Evolutionary conservation across 2,113 vertebrate species (phyloP).

Genomic region (Himantopus leucocephalus): DNA sequence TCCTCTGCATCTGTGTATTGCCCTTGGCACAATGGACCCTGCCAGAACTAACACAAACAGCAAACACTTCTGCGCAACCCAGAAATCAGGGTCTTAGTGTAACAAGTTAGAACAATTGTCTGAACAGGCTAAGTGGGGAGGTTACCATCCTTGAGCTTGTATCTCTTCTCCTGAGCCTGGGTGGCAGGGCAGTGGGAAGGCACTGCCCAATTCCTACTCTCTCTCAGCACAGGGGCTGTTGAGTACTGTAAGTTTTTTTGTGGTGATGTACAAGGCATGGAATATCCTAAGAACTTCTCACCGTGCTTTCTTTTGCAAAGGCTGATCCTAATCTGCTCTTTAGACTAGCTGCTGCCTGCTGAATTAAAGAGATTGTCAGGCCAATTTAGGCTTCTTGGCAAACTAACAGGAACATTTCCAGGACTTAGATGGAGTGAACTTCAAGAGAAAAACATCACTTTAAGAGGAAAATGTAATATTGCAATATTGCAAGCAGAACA

Average conservation of each 20-base stretch:
- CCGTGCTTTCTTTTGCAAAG: background rate
- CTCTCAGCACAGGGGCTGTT: background rate
- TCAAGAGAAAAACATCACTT: background rate
- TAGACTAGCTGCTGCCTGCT: background rate
- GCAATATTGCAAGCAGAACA: background rate
- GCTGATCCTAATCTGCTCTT: background rate
- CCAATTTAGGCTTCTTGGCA: background rate
- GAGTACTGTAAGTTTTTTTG: background rate
- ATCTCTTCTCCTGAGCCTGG: background rate
- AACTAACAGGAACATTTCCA: background rate
- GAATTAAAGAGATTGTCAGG: background rate
- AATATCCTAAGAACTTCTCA: background rate
- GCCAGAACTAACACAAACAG: background rate
- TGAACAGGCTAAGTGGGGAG: background rate
- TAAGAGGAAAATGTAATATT: background rate
- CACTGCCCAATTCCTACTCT: background rate
- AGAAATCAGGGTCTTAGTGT: background rate
- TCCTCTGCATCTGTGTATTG: background rate
- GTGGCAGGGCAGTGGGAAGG: background rate
- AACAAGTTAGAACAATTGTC: background rate
- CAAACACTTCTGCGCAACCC: background rate
- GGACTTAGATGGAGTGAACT: background rate
- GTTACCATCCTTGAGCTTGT: background rate
- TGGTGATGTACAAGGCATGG: background rate
- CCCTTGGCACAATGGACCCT: background rate